Evolutionary conservation across 2,888 invertebrate genomes (phyloP), one percentile per base, ranked within the genome.

Genomic region (Odontocerum albicorne): DNA sequence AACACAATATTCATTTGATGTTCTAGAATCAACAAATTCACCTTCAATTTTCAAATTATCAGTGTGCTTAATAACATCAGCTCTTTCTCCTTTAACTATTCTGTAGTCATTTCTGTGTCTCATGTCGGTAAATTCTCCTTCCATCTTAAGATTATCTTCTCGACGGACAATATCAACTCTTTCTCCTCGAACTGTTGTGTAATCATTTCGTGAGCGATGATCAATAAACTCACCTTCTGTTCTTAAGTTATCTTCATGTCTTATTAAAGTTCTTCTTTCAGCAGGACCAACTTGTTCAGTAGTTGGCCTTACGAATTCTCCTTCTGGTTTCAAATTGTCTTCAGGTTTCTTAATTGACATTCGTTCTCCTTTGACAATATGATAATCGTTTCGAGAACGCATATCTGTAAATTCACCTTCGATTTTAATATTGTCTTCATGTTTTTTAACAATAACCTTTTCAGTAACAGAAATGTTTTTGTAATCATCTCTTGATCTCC

Each of bases 121-220:
- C 54, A 65, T 67, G 57, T 71, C 70, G 21, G 65, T 68, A 68
- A 77, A 67, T 65, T 73, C 75, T 1, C 83, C 83, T 64, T 81
- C 81, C 67, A 81, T 72, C 49, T 70, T 72, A 10, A 82, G 70
- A 69, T 88, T 86, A 66, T 88, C 88, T 65, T 85, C 80, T 43
- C 80, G 84, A 63, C 72, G 79, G 4, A 83, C 75, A 8, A 85
- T 74, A 38, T 81, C 70, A 12, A 80, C 81, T 62, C 85, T 72
- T 66, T 88, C 87, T 1, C 82, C 84, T 62, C 76, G 77, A 10
- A 77, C 75, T 27, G 78, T 74, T 57, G 72, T 71, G 57, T 82
- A 77, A 65, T 82, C 75, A 68, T 82, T 76, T 62, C 74, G 74
- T 60, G 72, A 73, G 60, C 70, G 68, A 56, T 69, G 71, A 66